Conservation (phyloP, 2,113 vertebrate species). For the Microcebus tavaratra region DNA sequence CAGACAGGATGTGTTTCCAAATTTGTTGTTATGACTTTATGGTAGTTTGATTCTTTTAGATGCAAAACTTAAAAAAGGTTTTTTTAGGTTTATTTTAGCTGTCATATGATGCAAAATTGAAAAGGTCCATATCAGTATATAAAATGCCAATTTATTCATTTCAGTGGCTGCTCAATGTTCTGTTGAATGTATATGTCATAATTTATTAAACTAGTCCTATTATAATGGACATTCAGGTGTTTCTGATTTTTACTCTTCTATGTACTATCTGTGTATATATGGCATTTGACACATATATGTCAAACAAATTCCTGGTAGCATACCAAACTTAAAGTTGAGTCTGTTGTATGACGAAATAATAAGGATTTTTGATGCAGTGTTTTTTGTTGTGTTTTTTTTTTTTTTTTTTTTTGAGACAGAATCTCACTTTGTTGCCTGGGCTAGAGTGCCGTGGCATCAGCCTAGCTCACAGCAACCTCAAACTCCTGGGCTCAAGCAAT, state of each 20-base stretch:
- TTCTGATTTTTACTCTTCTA: neutral
- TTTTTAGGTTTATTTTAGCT: neutral
- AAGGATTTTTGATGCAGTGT: neutral
- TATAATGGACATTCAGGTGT: neutral
- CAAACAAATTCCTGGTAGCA: neutral
- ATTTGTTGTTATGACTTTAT: neutral
- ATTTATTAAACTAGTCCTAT: neutral
- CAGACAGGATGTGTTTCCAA: neutral
- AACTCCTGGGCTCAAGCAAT: too few relatives aligned
- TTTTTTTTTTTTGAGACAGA: too few relatives aligned
- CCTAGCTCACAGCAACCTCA: too few relatives aligned
- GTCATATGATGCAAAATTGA: neutral
- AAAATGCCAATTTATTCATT: neutral
- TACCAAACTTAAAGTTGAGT: neutral
- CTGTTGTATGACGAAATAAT: neutral
- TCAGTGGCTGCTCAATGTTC: neutral
- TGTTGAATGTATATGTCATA: neutral
- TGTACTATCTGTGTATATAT: neutral
- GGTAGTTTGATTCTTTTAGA: neutral
- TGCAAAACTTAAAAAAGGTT: neutral
- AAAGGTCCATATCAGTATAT: neutral
- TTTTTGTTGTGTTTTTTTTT: neutral
- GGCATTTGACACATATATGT: neutral
- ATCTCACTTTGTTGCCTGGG: too few relatives aligned
- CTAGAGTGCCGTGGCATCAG: too few relatives aligned